Evolutionary conservation across 2,888 invertebrate species (phyloP).

Genomic region (Dryocosmus kuriphilus): DNA sequence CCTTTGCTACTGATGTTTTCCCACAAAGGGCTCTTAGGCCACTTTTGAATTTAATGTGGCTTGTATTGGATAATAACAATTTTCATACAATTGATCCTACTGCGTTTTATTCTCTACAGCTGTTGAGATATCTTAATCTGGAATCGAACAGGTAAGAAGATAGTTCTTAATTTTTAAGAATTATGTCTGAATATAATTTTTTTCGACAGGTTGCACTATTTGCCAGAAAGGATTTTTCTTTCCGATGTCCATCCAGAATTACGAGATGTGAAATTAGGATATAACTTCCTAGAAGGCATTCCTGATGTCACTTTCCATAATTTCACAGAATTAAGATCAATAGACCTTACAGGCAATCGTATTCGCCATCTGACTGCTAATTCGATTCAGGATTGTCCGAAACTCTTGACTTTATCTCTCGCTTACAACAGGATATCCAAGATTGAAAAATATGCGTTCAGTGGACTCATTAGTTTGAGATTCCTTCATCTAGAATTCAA

Average conservation of each 20-base stretch:
- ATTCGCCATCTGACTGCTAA: slow-evolving; percentile 83
- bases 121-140: slow-evolving; percentile 87
- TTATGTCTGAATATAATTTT: neutral
- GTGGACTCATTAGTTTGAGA: slow-evolving; percentile 86
- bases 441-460: slow-evolving; percentile 86
- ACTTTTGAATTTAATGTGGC: slow-evolving; percentile 87
- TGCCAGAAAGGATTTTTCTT: slow-evolving; percentile 85
- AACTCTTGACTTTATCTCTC: slow-evolving; percentile 89
- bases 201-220: slow-evolving; percentile 81
- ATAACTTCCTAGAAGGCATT: slow-evolving; percentile 87
- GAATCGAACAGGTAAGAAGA: slow-evolving; percentile 84
- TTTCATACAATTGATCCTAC: slow-evolving; percentile 86
- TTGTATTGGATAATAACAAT: slow-evolving; percentile 93
- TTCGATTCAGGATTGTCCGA: slow-evolving; percentile 88
- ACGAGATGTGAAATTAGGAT: slow-evolving; percentile 88
- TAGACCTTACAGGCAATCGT: slow-evolving; percentile 89
- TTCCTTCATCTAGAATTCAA: slow-evolving; percentile 91
- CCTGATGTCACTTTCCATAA: slow-evolving; percentile 85
- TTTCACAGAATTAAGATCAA: slow-evolving; percentile 86
- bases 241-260: slow-evolving; percentile 85
- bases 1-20: slow-evolving; percentile 88
- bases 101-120: slow-evolving; percentile 82
- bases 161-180: neutral
- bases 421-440: slow-evolving; percentile 88
- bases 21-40: slow-evolving; percentile 88